phyloP scores from a whole-genome alignment of 2,113 vertebrate genomes.

The Hepsetus odoe region DNA sequence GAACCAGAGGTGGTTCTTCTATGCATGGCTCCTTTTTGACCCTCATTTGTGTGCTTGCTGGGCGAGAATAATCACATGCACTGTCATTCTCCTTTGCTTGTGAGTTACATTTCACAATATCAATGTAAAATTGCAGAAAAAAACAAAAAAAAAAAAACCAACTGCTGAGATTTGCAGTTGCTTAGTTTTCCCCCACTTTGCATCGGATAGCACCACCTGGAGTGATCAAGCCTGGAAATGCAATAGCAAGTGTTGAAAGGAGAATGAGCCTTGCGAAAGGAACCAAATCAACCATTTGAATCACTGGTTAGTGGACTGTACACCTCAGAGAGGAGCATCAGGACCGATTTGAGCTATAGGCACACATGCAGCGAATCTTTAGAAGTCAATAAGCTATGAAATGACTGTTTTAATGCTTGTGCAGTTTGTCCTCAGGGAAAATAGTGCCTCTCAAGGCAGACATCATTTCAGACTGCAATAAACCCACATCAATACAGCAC shows the following conservation, averaged over 20 bases:
- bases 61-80: neutral
- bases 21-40: too few species aligned
- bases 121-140: neutral
- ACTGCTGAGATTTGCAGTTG: neutral
- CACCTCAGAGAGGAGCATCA: neutral
- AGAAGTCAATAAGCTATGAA: conserved; percentile 45
- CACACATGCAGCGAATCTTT: conserved; percentile 17
- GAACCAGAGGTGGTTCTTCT: too few species aligned
- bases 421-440: conserved; percentile 33
- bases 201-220: neutral
- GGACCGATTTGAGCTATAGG: neutral
- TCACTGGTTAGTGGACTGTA: neutral
- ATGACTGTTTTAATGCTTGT: conserved; percentile 48
- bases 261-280: conserved; percentile 28
- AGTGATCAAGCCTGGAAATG: neutral
- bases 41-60: neutral
- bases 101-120: neutral
- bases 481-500: conserved; percentile 47
- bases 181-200: neutral
- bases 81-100: neutral
- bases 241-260: neutral
- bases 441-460: conserved; percentile 8
- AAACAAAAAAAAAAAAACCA: too few species aligned
- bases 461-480: conserved; percentile 43
- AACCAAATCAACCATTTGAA: neutral